Conservation (phyloP, 2,888 invertebrate genomes). For the Poecilobothrus nobilitatus region DNA sequence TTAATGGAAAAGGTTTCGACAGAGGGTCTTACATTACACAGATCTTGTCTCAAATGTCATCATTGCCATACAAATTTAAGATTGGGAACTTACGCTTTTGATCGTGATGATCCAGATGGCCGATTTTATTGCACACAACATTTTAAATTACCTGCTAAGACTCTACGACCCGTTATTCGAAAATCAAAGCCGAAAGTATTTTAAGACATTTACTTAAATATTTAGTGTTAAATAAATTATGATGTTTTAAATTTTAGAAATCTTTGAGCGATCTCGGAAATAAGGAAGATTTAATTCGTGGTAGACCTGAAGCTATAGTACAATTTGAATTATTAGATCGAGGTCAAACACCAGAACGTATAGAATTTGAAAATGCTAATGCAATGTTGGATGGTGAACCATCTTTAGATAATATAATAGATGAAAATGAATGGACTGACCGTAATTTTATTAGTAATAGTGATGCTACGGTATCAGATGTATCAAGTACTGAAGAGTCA, state of each 20-base stretch:
- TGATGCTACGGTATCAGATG: slow-evolving; percentile 59
- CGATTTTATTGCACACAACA: slow-evolving; percentile 69
- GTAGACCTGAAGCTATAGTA: slow-evolving; percentile 36
- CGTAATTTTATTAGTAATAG: slow-evolving; percentile 79
- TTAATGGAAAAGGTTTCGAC: slow-evolving; percentile 86
- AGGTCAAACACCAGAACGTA: slow-evolving; percentile 66
- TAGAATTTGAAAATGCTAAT: slow-evolving; percentile 68
- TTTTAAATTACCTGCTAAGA: slow-evolving; percentile 56
- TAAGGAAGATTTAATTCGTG: slow-evolving; percentile 36
- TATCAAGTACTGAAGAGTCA: slow-evolving; percentile 47
- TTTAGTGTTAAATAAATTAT: background rate
- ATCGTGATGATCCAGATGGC: slow-evolving; percentile 58
- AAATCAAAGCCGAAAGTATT: slow-evolving; percentile 32
- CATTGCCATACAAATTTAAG: slow-evolving; percentile 80
- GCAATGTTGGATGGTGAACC: slow-evolving; percentile 55
- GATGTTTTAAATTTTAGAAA: background rate
- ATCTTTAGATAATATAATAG: slow-evolving; percentile 64
- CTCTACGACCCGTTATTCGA: slow-evolving; percentile 34
- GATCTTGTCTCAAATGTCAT: slow-evolving; percentile 89
- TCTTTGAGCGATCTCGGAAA: background rate
- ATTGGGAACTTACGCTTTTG: slow-evolving; percentile 64
- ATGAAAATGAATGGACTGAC: slow-evolving; percentile 94
- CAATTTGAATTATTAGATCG: slow-evolving; percentile 40
- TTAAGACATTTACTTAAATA: background rate
- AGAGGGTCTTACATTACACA: slow-evolving; percentile 83